These are phyloP conservation scores for Xylota segnis DNA, from an alignment of 2,888 invertebrate species.

Conservation along the genomic window DNA sequence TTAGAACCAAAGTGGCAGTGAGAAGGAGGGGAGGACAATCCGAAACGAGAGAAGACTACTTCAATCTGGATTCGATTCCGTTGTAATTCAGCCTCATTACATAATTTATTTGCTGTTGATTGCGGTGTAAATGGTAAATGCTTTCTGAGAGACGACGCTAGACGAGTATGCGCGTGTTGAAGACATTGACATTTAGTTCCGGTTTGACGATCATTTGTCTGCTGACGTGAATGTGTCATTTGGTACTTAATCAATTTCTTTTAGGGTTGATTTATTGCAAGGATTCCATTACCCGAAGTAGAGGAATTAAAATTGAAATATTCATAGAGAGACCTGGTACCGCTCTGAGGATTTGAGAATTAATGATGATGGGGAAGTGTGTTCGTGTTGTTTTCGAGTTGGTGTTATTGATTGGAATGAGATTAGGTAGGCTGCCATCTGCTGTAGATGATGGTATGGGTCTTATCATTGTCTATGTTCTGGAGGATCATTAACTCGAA, in stretches of 20 bases:
- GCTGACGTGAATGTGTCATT: conserved; percentile 63
- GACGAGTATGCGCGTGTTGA: conserved; percentile 4
- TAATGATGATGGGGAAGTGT: neutral
- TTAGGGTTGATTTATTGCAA: conserved; percentile 36
- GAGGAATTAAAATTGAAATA: conserved; percentile 20
- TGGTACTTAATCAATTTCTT: conserved; percentile 62
- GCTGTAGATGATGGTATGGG: no score
- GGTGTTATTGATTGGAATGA: neutral
- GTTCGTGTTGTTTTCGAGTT: neutral
- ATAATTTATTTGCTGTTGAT: conserved; percentile 72
- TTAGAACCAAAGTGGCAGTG: conserved; percentile 28
- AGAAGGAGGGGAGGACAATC: neutral
- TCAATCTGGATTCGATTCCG: conserved; percentile 70
- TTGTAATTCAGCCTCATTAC: conserved; percentile 70
- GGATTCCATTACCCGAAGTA: neutral
- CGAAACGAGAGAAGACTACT: conserved; percentile 24
- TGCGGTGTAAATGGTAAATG: conserved; percentile 68
- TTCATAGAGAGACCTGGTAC: neutral
- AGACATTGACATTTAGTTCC: conserved; percentile 45
- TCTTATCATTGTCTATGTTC: no score
- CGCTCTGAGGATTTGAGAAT: neutral
- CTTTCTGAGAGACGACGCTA: conserved; percentile 3
- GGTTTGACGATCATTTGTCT: conserved; percentile 39
- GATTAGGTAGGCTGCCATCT: neutral
- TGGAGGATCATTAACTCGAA: no score